Percentiles rank a stretch among this genome's conserved stretches.
Evolutionary conservation across 1,140 invertebrate species (phyloP).

Genomic region (Sycobia sp.): DNA sequence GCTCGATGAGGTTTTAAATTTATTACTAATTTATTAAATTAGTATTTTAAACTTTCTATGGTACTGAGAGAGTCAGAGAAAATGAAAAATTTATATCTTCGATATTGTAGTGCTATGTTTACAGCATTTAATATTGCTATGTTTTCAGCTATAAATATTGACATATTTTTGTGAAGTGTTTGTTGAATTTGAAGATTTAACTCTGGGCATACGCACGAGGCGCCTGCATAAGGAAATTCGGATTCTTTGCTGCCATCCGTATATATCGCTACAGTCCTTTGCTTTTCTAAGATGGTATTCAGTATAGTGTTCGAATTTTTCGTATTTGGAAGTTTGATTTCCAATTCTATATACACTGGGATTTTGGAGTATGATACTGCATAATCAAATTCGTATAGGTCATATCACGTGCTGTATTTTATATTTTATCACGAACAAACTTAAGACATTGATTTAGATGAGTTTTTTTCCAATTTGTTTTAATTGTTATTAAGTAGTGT

Average conservation of each 20-base stretch:
- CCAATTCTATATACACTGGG: neutral
- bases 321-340: neutral
- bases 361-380: neutral
- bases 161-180: neutral
- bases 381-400: neutral
- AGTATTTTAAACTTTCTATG: neutral
- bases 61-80: too few species aligned
- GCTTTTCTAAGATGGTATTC: neutral
- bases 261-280: too few species aligned
- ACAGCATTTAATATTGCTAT: neutral
- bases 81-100: neutral
- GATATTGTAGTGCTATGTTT: neutral
- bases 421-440: neutral
- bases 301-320: neutral
- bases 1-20: neutral
- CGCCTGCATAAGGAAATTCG: neutral
- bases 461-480: neutral
- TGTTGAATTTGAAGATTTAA: neutral
- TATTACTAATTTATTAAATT: too few species aligned
- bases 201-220: neutral
- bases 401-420: neutral
- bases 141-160: neutral
- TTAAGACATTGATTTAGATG: neutral
- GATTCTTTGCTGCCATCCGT: neutral
- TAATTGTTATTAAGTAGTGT: neutral